Evolutionary conservation across 1,140 invertebrate genomes (phyloP).

Genomic region (Thereuonema tuberculata): DNA sequence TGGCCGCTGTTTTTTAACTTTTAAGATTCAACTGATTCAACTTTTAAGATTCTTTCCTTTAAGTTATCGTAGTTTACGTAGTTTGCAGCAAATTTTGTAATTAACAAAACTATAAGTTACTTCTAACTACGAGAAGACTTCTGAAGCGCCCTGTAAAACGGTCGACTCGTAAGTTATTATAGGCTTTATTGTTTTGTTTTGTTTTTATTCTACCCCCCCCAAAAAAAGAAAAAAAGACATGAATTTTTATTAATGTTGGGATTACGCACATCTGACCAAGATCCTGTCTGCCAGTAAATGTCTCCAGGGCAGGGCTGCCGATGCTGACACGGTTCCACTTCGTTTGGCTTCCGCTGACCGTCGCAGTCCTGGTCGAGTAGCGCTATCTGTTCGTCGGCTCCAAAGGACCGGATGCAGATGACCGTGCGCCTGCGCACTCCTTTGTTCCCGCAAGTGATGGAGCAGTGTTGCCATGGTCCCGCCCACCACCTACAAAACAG

Average conservation of each 20-base stretch:
- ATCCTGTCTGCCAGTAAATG: conserved; percentile 23
- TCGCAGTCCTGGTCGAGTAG: conserved; percentile 52
- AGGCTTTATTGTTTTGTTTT: too few species aligned
- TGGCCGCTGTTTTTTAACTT: too few species aligned
- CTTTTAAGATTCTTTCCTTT: too few species aligned
- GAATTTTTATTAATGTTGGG: not conserved
- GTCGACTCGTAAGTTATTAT: too few species aligned
- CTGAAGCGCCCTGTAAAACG: too few species aligned
- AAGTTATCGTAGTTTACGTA: too few species aligned
- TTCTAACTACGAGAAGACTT: too few species aligned
- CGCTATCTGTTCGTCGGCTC: conserved; percentile 47
- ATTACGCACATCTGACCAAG: conserved; percentile 31
- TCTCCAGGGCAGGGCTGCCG: conserved; percentile 40
- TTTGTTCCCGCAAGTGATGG: conserved; percentile 49
- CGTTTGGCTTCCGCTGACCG: conserved; percentile 39
- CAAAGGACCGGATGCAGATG: conserved; percentile 48
- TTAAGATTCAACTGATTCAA: too few species aligned
- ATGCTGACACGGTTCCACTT: conserved; percentile 45
- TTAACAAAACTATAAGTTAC: too few species aligned
- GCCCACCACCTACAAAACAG: conserved; percentile 50
- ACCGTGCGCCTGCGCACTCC: conserved; percentile 48
- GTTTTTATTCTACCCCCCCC: too few species aligned
- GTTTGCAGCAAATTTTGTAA: too few species aligned
- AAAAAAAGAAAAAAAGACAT: too few species aligned
- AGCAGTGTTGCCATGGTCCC: conserved; percentile 68